Conservation (phyloP, 2,113 vertebrate genomes). For the Sterna hirundo region DNA sequence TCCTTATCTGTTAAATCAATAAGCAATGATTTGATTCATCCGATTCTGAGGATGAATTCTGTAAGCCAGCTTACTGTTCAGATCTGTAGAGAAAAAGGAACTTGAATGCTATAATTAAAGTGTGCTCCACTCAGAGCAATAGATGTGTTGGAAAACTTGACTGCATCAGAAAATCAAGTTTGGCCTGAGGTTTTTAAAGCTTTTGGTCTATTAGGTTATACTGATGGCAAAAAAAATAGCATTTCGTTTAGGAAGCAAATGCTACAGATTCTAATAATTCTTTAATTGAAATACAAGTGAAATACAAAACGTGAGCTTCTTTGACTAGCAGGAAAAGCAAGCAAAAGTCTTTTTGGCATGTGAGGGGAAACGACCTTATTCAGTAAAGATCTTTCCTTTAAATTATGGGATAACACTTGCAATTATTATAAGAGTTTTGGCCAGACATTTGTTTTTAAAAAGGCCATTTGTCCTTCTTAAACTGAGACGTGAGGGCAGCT, state of each 20-base stretch:
- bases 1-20: background rate
- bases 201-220: background rate
- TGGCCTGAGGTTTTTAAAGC: background rate
- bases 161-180: background rate
- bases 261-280: background rate
- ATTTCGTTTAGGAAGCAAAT: background rate
- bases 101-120: background rate
- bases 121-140: background rate
- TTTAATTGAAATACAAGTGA: background rate
- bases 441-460: conserved; percentile 26
- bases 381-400: background rate
- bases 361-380: background rate
- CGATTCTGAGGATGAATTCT: conserved; percentile 27
- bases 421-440: background rate
- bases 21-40: background rate
- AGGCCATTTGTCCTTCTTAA: conserved; percentile 17
- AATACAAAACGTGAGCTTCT: background rate
- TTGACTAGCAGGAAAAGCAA: background rate
- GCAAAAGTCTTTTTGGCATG: background rate
- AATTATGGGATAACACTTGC: background rate
- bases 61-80: background rate
- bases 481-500: background rate
- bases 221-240: background rate
- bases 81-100: background rate
- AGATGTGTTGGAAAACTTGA: background rate